These are phyloP conservation scores for Cynocephalus volans DNA, from an alignment of 2,113 vertebrate genomes.

Conservation along the genomic window DNA sequence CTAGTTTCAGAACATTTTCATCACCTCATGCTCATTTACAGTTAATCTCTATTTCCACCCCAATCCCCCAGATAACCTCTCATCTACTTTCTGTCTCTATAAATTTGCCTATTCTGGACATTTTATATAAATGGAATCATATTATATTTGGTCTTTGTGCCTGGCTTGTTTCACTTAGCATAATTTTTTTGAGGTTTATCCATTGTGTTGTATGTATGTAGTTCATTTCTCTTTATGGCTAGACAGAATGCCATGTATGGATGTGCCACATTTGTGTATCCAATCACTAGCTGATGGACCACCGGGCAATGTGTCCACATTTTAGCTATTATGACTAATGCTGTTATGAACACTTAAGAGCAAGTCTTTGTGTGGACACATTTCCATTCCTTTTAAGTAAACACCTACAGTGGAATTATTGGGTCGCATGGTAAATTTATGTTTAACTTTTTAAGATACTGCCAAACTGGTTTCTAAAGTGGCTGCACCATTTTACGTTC, in stretches of 20 bases:
- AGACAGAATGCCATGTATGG: neutral
- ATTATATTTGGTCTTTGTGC: neutral
- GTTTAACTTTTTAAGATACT: constrained; percentile 30
- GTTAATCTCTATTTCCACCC: neutral
- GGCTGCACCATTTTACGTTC: neutral
- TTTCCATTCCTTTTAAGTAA: neutral
- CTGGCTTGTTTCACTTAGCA: neutral
- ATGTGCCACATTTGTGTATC: accelerated
- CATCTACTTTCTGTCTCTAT: neutral
- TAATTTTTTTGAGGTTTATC: neutral
- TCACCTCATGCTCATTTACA: neutral
- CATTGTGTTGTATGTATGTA: accelerated
- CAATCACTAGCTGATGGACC: too few species aligned
- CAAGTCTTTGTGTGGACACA: neutral
- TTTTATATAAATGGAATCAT: neutral
- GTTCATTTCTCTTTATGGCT: neutral
- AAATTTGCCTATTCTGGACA: neutral
- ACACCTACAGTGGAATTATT: neutral
- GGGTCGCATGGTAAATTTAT: neutral
- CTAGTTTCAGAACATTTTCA: neutral
- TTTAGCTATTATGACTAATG: too few species aligned
- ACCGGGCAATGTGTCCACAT: neutral
- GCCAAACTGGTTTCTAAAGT: neutral
- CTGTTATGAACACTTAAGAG: neutral
- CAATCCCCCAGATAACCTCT: neutral